A percentile compares a stretch with the other conserved stretches of the same genome.
These are phyloP conservation scores for Ophion slaviceki DNA, from an alignment of 2,888 invertebrate genomes.

Conservation along the genomic window DNA sequence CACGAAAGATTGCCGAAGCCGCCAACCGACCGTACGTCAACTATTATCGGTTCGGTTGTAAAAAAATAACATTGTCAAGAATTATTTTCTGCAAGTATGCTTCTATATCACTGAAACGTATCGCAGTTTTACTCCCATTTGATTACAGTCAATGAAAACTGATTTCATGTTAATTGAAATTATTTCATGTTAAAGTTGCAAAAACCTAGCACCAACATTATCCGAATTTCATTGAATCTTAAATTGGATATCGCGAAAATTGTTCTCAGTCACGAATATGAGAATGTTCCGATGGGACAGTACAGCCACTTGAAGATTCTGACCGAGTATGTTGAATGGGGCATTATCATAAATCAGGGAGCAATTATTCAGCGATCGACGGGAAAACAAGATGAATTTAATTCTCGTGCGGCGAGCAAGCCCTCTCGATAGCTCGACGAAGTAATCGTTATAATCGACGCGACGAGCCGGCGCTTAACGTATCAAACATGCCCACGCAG, in stretches of 20 bases:
- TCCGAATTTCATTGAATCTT: neutral
- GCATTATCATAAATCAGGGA: constrained; percentile 62
- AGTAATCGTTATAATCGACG: constrained; percentile 54
- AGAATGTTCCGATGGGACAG: neutral
- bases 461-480: constrained; percentile 47
- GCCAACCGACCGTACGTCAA: no score
- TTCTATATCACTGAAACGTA: no score
- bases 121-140: no score
- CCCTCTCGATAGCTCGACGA: constrained; percentile 14
- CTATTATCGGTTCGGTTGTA: no score
- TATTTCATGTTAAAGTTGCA: no score
- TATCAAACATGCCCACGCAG: constrained; percentile 20
- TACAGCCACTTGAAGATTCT: constrained; percentile 41
- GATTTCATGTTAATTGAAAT: no score
- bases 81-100: no score
- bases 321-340: constrained; percentile 7
- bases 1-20: no score
- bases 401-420: constrained; percentile 19
- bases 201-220: neutral
- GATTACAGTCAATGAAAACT: no score
- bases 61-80: no score
- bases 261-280: neutral
- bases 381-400: constrained; percentile 34
- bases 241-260: neutral
- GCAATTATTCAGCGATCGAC: constrained; percentile 59